Conservation (phyloP, 92 coral and sea anemone species). For the Paramuricea clavata region DNA sequence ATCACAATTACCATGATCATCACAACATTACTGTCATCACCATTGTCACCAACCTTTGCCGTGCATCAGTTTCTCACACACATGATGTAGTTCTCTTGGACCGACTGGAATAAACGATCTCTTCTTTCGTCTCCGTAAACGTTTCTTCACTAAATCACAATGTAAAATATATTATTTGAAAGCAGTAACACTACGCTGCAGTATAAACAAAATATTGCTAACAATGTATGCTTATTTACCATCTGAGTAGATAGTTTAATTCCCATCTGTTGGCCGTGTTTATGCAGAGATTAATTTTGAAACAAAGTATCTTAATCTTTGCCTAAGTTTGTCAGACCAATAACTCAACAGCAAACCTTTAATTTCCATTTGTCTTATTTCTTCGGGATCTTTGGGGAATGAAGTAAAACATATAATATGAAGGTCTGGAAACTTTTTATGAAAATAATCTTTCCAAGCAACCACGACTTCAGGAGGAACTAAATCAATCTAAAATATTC, state of each 20-base stretch:
- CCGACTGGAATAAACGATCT: conserved; percentile 87
- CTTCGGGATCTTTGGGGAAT: conserved; percentile 90
- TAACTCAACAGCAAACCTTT: no score
- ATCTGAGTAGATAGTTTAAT: no score
- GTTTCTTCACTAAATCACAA: conserved; percentile 46
- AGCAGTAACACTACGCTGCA: neutral
- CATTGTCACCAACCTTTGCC: conserved; percentile 77
- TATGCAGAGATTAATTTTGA: no score
- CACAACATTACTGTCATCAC: neutral
- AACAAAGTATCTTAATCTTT: no score
- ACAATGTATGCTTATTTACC: no score
- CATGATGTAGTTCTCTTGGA: conserved; percentile 79
- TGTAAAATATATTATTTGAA: neutral
- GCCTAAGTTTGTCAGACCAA: no score
- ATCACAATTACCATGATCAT: neutral
- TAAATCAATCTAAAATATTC: conserved; percentile 78
- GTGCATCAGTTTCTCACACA: conserved; percentile 77
- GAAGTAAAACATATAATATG: conserved; percentile 89
- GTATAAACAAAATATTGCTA: no score
- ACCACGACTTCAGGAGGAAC: conserved; percentile 88
- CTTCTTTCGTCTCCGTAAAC: conserved; percentile 70
- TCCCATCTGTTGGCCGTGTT: no score
- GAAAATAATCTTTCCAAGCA: conserved; percentile 92
- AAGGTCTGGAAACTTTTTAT: conserved; percentile 77
- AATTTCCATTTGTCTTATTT: conserved; percentile 77